Percentiles rank a stretch among this genome's conserved stretches.
Evolutionary conservation across 1,140 invertebrate genomes (phyloP).

Genomic region (Drosophila serrata): DNA sequence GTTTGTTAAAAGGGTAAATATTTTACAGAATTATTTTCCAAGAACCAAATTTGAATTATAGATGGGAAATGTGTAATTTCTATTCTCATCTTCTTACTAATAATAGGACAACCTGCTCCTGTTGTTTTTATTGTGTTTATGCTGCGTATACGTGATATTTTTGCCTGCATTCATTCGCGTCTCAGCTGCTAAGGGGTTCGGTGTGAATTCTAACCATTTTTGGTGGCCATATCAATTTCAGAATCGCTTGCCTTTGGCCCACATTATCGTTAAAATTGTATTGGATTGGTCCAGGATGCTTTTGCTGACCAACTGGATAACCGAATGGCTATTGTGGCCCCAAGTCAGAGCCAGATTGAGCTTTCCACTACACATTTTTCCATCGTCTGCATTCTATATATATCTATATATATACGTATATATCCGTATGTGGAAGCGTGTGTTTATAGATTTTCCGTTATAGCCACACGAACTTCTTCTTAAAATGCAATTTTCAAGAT

Average conservation of each 20-base stretch:
- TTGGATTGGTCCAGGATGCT: conserved; percentile 72
- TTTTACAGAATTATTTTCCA: neutral
- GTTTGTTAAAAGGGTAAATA: neutral
- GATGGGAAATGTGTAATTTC: neutral
- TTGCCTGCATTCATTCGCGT: conserved; percentile 10
- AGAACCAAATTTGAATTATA: neutral
- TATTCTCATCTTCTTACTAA: neutral
- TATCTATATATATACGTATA: neutral
- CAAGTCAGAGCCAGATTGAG: conserved; percentile 58
- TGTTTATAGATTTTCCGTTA: conserved; percentile 80
- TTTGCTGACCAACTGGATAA: conserved; percentile 57
- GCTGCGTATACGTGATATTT: conserved; percentile 44
- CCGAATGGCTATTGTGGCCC: conserved; percentile 62
- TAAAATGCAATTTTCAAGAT: conserved; percentile 84
- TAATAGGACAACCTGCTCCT: neutral
- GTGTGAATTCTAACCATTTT: conserved; percentile 35
- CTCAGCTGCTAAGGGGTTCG: neutral
- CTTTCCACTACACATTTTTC: conserved; percentile 42
- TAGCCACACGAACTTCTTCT: conserved; percentile 81
- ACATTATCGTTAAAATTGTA: conserved; percentile 83
- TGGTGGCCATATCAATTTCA: conserved; percentile 75
- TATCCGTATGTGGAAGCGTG: conserved; percentile 27
- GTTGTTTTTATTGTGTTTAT: conserved; percentile 12
- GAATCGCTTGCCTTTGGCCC: conserved; percentile 63
- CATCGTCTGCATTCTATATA: conserved; percentile 31